These are phyloP conservation scores for Oppia nitens DNA, from an alignment of 1,140 invertebrate species.

Conservation along the genomic window DNA sequence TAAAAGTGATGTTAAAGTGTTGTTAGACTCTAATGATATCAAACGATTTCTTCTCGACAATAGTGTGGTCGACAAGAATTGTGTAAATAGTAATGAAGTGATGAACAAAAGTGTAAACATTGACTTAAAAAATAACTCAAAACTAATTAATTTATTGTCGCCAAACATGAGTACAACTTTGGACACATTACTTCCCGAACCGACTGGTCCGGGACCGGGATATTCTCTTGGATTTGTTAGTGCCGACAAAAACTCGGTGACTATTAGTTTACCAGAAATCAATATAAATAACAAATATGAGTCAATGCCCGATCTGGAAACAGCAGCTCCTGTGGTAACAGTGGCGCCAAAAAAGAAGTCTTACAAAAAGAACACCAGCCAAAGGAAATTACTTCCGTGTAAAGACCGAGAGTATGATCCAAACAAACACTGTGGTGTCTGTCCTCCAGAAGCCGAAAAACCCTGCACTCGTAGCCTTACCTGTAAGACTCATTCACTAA, in stretches of 20 bases:
- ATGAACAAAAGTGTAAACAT: too few relatives aligned
- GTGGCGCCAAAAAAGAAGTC: not conserved
- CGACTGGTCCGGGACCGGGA: not conserved
- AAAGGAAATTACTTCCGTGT: slow-evolving; percentile 32
- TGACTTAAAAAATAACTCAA: too few relatives aligned
- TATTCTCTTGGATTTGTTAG: not conserved
- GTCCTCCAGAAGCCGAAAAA: slow-evolving; percentile 44
- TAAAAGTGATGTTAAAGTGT: too few relatives aligned
- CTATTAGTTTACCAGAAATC: not conserved
- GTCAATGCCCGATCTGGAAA: not conserved
- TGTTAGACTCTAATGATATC: too few relatives aligned
- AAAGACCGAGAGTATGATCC: slow-evolving; percentile 58
- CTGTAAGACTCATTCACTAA: slow-evolving; percentile 63
- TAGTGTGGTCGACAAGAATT: not conserved
- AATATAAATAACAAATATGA: not conserved
- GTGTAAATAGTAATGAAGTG: too few relatives aligned
- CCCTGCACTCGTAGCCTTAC: slow-evolving; percentile 62
- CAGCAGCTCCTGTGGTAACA: not conserved
- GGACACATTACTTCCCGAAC: not conserved
- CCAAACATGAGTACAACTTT: not conserved
- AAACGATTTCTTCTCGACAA: not conserved
- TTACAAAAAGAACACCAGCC: not conserved
- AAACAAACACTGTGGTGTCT: slow-evolving; percentile 61
- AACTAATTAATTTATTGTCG: not conserved
- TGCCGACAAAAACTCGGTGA: not conserved